Evolutionary conservation across 2,888 invertebrate species (phyloP).

Genomic region (Magallana nippona): DNA sequence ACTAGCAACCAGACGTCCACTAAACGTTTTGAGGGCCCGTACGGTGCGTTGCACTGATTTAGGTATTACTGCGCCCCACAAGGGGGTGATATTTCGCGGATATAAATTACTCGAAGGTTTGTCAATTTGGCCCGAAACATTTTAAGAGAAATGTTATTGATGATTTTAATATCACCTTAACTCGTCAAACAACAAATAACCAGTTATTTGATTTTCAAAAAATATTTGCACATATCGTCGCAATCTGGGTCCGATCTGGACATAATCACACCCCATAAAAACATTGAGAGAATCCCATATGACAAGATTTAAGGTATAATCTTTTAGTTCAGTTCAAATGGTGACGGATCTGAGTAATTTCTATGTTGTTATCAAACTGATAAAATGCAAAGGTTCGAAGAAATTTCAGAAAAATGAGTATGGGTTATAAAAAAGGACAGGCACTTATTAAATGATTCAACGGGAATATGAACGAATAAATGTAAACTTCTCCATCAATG

Average conservation of each 20-base stretch:
- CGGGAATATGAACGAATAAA: too few species aligned
- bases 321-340: neutral
- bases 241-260: neutral
- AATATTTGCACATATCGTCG: neutral
- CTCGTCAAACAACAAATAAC: neutral
- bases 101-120: constrained; percentile 19
- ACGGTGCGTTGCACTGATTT: neutral
- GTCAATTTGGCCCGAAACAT: constrained; percentile 28
- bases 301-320: constrained; percentile 14
- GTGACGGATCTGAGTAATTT: neutral
- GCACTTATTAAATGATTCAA: too few species aligned
- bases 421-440: too few species aligned
- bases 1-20: constrained; percentile 26
- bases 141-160: constrained; percentile 31
- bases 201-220: constrained; percentile 8
- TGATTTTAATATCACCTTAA: constrained; percentile 5
- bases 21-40: constrained; percentile 13
- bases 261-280: neutral
- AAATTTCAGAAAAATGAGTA: too few species aligned
- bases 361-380: neutral
- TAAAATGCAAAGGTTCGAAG: too few species aligned
- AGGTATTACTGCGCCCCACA: neutral
- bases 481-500: too few species aligned
- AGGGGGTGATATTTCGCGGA: constrained; percentile 8
- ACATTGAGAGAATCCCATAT: neutral